These are phyloP conservation scores for Calephelis perditalis DNA, from an alignment of 2,888 invertebrate species.

Conservation along the genomic window DNA sequence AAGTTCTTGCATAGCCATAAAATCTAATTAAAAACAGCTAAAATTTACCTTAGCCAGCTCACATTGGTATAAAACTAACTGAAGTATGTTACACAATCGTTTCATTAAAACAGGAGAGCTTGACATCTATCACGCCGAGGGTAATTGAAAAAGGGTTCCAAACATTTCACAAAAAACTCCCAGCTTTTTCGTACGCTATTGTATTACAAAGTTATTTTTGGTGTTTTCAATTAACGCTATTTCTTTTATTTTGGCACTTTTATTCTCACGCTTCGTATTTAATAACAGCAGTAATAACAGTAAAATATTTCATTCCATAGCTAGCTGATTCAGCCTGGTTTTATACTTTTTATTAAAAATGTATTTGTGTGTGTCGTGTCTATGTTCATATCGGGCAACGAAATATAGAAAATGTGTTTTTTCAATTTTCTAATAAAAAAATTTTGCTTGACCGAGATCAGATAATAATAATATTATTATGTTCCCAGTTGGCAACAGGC, in stretches of 20 bases:
- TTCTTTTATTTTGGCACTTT: constrained; percentile 5
- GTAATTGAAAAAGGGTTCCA: constrained; percentile 10
- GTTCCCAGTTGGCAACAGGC: too few species aligned
- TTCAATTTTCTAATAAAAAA: too few species aligned
- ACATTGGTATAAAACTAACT: neutral
- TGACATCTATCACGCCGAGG: constrained; percentile 6
- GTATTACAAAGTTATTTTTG: constrained; percentile 11
- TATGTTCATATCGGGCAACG: too few species aligned
- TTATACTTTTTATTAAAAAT: too few species aligned
- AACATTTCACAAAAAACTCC: constrained; percentile 8
- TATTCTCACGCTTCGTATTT: neutral
- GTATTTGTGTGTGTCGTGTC: too few species aligned
- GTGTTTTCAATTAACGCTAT: constrained; percentile 9
- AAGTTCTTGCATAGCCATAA: too few species aligned
- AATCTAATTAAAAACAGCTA: too few species aligned
- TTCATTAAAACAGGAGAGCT: constrained; percentile 7
- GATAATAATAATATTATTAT: too few species aligned
- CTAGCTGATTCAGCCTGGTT: too few species aligned
- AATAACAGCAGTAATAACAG: neutral
- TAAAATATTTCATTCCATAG: too few species aligned
- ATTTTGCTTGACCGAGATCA: too few species aligned
- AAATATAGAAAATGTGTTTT: too few species aligned
- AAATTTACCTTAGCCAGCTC: neutral
- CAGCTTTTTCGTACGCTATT: constrained; percentile 7
- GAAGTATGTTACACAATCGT: constrained; percentile 8